Evolutionary conservation across 2,888 invertebrate species (phyloP).

Genomic region (Drosophila borealis): DNA sequence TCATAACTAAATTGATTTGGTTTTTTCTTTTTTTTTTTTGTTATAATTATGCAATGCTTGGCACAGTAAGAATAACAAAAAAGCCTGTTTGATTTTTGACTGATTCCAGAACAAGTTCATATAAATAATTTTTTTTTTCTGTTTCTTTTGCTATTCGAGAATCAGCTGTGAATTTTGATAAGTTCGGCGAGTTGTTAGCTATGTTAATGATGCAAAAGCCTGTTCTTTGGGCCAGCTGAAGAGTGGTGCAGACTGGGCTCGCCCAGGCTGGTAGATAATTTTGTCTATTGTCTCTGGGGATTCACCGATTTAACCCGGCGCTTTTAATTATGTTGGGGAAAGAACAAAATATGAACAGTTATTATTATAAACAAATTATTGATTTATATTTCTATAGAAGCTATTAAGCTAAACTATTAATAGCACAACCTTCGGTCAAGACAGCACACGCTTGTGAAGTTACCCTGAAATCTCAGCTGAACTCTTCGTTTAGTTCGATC

Average conservation of each 20-base stretch:
- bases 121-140: constrained; percentile 7
- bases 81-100: constrained; percentile 19
- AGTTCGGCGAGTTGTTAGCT: background rate
- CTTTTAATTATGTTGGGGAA: constrained; percentile 3
- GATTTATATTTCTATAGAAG: constrained; percentile 6
- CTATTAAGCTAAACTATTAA: background rate
- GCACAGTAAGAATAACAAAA: constrained; percentile 7
- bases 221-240: constrained; percentile 3
- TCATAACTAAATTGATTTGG: constrained; percentile 36
- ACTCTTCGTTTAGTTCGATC: background rate
- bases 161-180: constrained; percentile 21
- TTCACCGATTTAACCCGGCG: constrained; percentile 15
- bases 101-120: constrained; percentile 56
- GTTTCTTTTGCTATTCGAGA: background rate
- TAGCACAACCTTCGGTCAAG: background rate
- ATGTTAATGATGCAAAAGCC: constrained; percentile 17
- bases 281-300: constrained; percentile 24
- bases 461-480: background rate
- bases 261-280: constrained; percentile 3
- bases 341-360: background rate
- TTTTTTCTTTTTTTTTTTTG: constrained; percentile 15
- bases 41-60: constrained; percentile 50
- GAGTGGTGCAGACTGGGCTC: background rate
- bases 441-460: background rate
- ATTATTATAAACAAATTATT: constrained; percentile 4